Evolutionary conservation across 2,888 invertebrate species (phyloP).

Genomic region (Mycalesis mineus): DNA sequence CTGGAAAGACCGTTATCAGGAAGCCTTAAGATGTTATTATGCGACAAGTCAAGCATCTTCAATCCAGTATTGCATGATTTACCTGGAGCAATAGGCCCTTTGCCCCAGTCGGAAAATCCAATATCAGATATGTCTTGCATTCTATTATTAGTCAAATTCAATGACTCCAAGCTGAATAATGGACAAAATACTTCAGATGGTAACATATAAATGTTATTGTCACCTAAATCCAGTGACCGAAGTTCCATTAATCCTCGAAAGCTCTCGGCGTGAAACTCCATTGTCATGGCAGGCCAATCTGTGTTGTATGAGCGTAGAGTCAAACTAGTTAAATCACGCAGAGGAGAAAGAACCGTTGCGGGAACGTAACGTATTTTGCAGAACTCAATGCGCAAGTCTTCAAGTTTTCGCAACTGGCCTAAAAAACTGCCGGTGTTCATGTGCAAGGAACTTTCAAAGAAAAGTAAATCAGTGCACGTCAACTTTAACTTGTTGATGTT

Average conservation of each 20-base stretch:
- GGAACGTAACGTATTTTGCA: slow-evolving; percentile 88
- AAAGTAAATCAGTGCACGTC: slow-evolving; percentile 85
- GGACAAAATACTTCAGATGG: slow-evolving; percentile 86
- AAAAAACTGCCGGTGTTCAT: slow-evolving; percentile 80
- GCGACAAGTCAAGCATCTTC: slow-evolving; percentile 84
- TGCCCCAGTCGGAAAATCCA: slow-evolving; percentile 86
- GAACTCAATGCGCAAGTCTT: slow-evolving; percentile 85
- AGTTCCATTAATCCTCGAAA: slow-evolving; percentile 84
- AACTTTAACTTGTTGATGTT: slow-evolving; percentile 83
- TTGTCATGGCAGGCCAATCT: slow-evolving; percentile 88
- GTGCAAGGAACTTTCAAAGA: slow-evolving; percentile 85
- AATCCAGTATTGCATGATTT: slow-evolving; percentile 84
- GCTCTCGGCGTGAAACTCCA: slow-evolving; percentile 86
- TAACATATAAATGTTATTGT: slow-evolving; percentile 86
- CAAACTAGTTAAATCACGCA: slow-evolving; percentile 83
- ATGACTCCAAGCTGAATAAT: slow-evolving; percentile 80
- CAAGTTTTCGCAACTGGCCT: slow-evolving; percentile 82
- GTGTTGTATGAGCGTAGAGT: slow-evolving; percentile 85
- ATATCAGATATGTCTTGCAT: slow-evolving; percentile 86
- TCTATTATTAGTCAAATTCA: slow-evolving; percentile 87
- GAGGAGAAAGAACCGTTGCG: slow-evolving; percentile 81
- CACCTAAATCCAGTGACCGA: slow-evolving; percentile 82
- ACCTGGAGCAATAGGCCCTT: slow-evolving; percentile 81
- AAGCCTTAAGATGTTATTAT: slow-evolving; percentile 83
- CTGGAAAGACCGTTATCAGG: slow-evolving; percentile 85